These are phyloP conservation scores for Aproaerema taeniolella DNA, from an alignment of 2,888 invertebrate species.

Conservation along the genomic window DNA sequence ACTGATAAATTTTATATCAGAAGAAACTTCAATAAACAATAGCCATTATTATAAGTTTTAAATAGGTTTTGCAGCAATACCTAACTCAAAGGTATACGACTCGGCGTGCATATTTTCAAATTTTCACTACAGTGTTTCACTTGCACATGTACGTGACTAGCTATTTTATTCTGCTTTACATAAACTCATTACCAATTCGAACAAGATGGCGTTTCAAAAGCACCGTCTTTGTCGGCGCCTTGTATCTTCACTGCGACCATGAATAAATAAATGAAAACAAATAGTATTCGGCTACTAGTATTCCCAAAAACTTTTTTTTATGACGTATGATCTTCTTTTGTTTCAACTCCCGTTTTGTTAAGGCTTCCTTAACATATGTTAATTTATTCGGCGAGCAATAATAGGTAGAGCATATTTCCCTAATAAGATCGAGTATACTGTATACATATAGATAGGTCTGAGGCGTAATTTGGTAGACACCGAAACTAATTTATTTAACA, in stretches of 20 bases:
- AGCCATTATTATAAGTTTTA: conserved; percentile 30
- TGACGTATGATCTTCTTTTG: conserved; percentile 62
- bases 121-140: too few species aligned
- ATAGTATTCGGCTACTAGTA: conserved; percentile 74
- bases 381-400: conserved; percentile 65
- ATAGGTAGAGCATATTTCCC: conserved; percentile 73
- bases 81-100: too few species aligned
- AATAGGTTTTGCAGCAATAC: too few species aligned
- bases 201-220: conserved; percentile 58
- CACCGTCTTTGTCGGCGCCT: conserved; percentile 66
- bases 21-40: conserved; percentile 63
- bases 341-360: conserved; percentile 65
- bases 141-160: conserved; percentile 48
- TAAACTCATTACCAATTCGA: conserved; percentile 65
- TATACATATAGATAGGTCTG: conserved; percentile 69
- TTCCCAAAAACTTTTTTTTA: conserved; percentile 64
- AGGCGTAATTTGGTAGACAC: conserved; percentile 79
- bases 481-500: conserved; percentile 79
- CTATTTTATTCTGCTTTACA: conserved; percentile 55
- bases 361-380: conserved; percentile 55
- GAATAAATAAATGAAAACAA: conserved; percentile 78
- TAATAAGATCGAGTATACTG: conserved; percentile 57
- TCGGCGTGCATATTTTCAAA: too few species aligned
- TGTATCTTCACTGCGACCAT: conserved; percentile 63
- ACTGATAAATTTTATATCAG: conserved; percentile 66